Base-by-base conservation (phyloP, 1,140 invertebrate genomes). In the Ganaspis sp. region DNA sequence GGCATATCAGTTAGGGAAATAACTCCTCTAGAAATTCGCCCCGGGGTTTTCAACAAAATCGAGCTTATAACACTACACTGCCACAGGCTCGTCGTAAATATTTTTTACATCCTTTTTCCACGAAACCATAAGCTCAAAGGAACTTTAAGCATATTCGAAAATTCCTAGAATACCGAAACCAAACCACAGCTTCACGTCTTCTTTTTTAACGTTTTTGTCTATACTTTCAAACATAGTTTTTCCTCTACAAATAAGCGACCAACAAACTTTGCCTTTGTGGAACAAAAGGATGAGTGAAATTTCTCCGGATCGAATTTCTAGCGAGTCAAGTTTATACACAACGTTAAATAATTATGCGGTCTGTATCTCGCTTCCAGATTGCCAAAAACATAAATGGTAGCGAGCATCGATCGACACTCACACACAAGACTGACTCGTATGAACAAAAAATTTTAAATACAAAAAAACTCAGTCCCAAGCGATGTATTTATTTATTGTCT, bases 1-100 rank as follows among this genome's bases (percentile, higher is more conserved):
- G 84, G 87, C 88, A 90, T 90, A 90, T 90, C 88, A 90, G 81
- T 87, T 78, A 73, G 81, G 77, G 72, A 77, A 49, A 73, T 74
- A 72, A 72, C 74, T 73, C 77, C 82, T 84, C 79, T 79, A 79
- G 84, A 84, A 45, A 78, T 82, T 83, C 82, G 38, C 5, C 38
- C 49, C n/a, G 69, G 54, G 81, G 64, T 78, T 79, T 73, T 54
- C 3, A n/a, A 40, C 12, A 40, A 38, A 12, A 72, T 21, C 70
- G 70, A 15, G 40, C 42, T 49, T 72, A 19, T 40, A 19, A 34
- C 29, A 34, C 29, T 21, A 37, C 19, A 72, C 45, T 49, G 45
- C 45, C 45, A 49, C 45, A 49, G 45, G 45, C n/a, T 49, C 45
- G 45, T 49, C n/a, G 45, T 49, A 49, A 49, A 49, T 17, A 49